Evolutionary conservation across 2,797 vertebrate species (phyloP).

Genomic region (Megaceryle alcyon): DNA sequence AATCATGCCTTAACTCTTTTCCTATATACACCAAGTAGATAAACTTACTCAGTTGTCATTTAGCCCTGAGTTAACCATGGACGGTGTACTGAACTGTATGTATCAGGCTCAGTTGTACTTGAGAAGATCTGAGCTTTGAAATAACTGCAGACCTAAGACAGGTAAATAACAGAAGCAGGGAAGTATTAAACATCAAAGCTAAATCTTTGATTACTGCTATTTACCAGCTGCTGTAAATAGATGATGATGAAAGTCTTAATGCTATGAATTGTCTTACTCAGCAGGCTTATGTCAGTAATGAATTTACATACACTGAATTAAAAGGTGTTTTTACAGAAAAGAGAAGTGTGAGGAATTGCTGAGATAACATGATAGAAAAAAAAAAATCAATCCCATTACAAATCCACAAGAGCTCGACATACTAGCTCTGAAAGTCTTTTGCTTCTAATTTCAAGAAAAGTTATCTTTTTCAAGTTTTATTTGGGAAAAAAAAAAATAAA

Average conservation of each 20-base stretch:
- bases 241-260: constrained; percentile 62
- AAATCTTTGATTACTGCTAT: constrained; percentile 54
- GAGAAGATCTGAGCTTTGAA: neutral
- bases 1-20: neutral
- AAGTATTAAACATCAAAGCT: constrained; percentile 41
- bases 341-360: constrained; percentile 49
- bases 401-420: neutral
- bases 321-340: constrained; percentile 61
- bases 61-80: neutral
- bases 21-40: neutral
- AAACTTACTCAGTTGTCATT: neutral
- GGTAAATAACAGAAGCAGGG: constrained; percentile 57
- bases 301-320: constrained; percentile 72
- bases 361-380: constrained; percentile 36
- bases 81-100: neutral
- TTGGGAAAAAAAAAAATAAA: constrained; percentile 4
- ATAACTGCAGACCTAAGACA: neutral
- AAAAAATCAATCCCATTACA: neutral
- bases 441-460: constrained; percentile 56
- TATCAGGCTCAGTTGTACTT: neutral
- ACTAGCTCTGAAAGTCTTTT: constrained; percentile 27
- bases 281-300: constrained; percentile 56
- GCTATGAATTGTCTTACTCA: constrained; percentile 73
- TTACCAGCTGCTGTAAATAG: constrained; percentile 59
- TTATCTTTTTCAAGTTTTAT: constrained; percentile 44